phyloP scores from a whole-genome alignment of 2,113 vertebrate genomes.

The Percopsis transmontana region DNA sequence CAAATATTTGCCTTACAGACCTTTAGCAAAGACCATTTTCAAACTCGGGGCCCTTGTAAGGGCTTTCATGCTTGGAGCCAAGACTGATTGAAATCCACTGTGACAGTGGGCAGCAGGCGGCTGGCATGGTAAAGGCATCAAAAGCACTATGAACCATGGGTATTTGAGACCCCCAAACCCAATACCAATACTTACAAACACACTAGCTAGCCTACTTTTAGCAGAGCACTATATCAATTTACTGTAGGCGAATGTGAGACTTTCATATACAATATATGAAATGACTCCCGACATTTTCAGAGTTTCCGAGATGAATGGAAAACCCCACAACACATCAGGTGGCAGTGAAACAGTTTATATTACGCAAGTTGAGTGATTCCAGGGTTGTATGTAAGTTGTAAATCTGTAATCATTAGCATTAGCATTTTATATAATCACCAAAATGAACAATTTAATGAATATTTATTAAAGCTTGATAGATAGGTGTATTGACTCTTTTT shows the following conservation, averaged over 20 bases:
- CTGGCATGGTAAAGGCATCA: conserved; percentile 73
- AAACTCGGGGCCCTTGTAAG: conserved; percentile 62
- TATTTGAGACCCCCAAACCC: conserved; percentile 31
- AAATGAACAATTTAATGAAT: neutral
- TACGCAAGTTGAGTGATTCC: neutral
- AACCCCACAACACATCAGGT: conserved; percentile 3
- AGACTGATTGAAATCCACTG: conserved; percentile 79
- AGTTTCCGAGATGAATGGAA: no score
- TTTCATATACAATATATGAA: no score
- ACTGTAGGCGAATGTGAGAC: no score
- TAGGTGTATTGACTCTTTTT: neutral
- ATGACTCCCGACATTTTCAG: no score
- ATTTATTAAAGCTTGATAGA: neutral
- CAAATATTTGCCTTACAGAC: conserved; percentile 85
- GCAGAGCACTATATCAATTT: neutral
- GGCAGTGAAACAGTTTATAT: conserved; percentile 7
- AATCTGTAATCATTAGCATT: neutral
- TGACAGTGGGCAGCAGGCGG: conserved; percentile 84
- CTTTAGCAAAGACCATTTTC: conserved; percentile 78
- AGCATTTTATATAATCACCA: neutral
- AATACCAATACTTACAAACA: conserved; percentile 50
- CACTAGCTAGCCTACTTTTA: neutral
- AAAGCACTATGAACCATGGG: conserved; percentile 69
- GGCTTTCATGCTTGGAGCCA: conserved; percentile 73
- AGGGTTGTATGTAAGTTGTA: neutral